phyloP scores from a whole-genome alignment of 2,797 vertebrate genomes.

The Gambelia wislizenii region DNA sequence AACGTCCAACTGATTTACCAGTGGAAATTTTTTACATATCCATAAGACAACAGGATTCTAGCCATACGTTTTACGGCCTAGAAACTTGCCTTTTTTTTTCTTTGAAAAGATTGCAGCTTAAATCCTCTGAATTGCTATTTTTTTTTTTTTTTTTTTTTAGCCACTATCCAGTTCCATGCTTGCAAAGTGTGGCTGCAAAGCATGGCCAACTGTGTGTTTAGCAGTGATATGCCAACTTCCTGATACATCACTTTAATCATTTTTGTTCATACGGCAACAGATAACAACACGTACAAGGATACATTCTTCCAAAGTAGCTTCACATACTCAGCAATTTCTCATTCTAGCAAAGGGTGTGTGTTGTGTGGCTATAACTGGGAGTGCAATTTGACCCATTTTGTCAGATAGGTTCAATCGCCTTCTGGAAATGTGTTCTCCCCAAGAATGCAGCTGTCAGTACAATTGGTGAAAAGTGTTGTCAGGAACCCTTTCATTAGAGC shows the following conservation, averaged over 20 bases:
- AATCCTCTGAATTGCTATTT: neutral
- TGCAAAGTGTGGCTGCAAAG: neutral
- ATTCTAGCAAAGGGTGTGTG: constrained; percentile 20
- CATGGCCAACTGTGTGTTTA: neutral
- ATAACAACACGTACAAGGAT: constrained; percentile 16
- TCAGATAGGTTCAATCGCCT: constrained; percentile 54
- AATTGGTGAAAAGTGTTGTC: constrained; percentile 69
- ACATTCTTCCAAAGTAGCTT: constrained; percentile 48
- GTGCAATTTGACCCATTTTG: constrained; percentile 58
- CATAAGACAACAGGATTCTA: no score
- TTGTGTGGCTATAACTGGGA: constrained; percentile 45
- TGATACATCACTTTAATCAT: neutral
- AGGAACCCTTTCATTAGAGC: constrained; percentile 60
- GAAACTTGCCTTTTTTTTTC: neutral
- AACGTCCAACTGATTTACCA: no score
- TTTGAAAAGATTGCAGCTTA: neutral
- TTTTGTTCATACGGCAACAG: constrained; percentile 15
- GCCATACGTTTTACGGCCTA: neutral
- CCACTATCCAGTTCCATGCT: neutral
- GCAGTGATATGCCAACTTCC: neutral
- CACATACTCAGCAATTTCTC: constrained; percentile 38
- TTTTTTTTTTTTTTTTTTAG: neutral
- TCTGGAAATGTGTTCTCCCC: constrained; percentile 62
- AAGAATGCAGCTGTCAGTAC: constrained; percentile 65
- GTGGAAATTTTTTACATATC: no score